Base-by-base conservation (phyloP, 2,888 invertebrate genomes). In the Sipha maydis region DNA sequence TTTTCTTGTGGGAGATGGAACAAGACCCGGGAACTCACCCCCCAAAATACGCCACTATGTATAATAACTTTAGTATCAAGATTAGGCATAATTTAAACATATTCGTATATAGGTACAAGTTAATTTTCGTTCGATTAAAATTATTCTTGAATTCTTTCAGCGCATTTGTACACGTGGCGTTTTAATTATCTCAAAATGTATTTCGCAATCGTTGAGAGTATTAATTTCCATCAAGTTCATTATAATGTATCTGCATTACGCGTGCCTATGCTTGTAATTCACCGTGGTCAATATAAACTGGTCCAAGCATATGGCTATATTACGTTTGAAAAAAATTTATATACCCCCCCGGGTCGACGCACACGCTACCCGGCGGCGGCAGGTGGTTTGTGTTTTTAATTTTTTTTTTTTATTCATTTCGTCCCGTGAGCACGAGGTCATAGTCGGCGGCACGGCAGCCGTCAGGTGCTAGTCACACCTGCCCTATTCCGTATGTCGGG, bases 391-490 rank as follows among this genome's bases (percentile, higher is more conserved):
- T 88, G 34, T 88, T 88, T 61, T 85, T 28, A 28, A 41, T 31
- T 71, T 21, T 85, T 28, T 28, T 28, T 28, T 69, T 25, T 77
- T 86, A 79, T 86, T 71, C n/a, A 34, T 73, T 73, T 71, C 73
- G 41, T 80, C 73, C 73, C 73, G 61, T 38, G 80, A 89, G 85
- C 82, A 77, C 82, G 85, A 85, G 80, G 85, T 89, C 82, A 89
- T 67, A 80, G 80, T 75, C 67, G 85, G 34, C 73, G 76, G 67
- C 79, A 17, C 34, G 76, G 34, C 38, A 61, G 21, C 67, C 61
- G 85, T 85, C 89, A 80, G 82, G 85, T 80, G 85, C 75, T 88
- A 67, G 67, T 88, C 88, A 82, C 88, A 88, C 85, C 89, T 90
- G 83, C 89, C 89, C 71, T 76, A 41, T 82, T 82, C 79, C 79